Percentiles rank a stretch among this genome's conserved stretches.
phyloP scores from a whole-genome alignment of 2,888 invertebrate genomes.

The Ypsolopha scabrella region DNA sequence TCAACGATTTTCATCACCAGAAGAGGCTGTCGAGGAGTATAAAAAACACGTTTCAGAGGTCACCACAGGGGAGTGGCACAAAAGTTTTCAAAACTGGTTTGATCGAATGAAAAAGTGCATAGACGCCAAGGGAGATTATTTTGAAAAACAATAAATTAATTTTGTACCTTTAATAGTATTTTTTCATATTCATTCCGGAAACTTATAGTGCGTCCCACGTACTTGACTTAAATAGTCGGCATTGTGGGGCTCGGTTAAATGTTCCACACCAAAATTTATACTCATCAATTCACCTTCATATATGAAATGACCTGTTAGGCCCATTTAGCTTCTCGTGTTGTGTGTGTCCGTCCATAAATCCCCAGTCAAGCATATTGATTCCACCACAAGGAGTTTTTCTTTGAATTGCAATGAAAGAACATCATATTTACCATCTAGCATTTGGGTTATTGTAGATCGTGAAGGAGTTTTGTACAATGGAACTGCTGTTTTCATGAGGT shows the following conservation, averaged over 20 bases:
- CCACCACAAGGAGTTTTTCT: constrained; percentile 14
- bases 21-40: too few relatives aligned
- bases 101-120: too few relatives aligned
- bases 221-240: constrained; percentile 15
- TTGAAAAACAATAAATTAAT: too few relatives aligned
- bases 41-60: too few relatives aligned
- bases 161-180: too few relatives aligned
- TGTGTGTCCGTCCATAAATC: constrained; percentile 17
- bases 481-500: constrained; percentile 12
- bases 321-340: constrained; percentile 12
- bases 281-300: constrained; percentile 13
- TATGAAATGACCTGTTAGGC: constrained; percentile 16
- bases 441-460: constrained; percentile 13
- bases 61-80: too few relatives aligned
- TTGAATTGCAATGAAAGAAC: constrained; percentile 14
- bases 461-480: constrained; percentile 13
- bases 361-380: constrained; percentile 14
- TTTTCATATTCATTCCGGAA: too few relatives aligned
- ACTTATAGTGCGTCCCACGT: too few relatives aligned
- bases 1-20: too few relatives aligned
- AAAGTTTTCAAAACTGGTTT: too few relatives aligned
- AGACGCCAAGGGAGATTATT: too few relatives aligned
- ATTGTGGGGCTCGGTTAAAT: constrained; percentile 15
- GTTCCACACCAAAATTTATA: constrained; percentile 13
- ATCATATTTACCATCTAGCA: constrained; percentile 15